Conservation (phyloP, 1,140 invertebrate species). For the roundworm (Caenorhabditis elegans) region WBcel235 BX284604.4:12199501-12200000, state of each 20-base stretch:
- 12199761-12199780: constrained; percentile 19
- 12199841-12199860: not conserved
- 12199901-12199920: not conserved
- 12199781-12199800: constrained; percentile 28
- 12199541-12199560: too few species aligned
- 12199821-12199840: not conserved
- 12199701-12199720: not conserved
- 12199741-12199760: constrained; percentile 12
- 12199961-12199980: not conserved
- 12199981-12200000: too few species aligned
- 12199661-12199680: not conserved
- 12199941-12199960: not conserved
- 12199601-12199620: constrained; percentile 4
- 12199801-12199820: not conserved
- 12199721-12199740: not conserved
- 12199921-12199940: not conserved
- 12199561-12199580: not conserved
- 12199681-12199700: constrained; percentile 22
- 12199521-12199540: too few species aligned
- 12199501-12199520: too few species aligned
- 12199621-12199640: too few species aligned
- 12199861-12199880: not conserved
- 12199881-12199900: not conserved
- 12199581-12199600: not conserved
- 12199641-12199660: not conserved